Evolutionary conservation across 2,888 invertebrate genomes (phyloP).

Genomic region (Helobdella robusta): DNA sequence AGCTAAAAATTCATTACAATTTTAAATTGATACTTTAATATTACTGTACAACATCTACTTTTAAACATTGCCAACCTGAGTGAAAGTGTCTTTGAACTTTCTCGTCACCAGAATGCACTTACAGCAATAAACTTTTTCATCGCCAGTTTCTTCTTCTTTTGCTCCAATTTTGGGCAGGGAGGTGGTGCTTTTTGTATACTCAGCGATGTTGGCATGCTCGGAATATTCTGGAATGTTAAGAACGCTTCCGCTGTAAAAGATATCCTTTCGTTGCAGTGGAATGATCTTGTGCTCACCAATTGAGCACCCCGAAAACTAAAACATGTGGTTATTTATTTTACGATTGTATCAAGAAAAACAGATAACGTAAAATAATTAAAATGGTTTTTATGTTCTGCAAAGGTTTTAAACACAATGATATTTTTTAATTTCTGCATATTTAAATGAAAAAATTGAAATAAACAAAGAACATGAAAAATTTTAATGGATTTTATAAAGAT

Average conservation of each 20-base stretch:
- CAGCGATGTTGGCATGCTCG: neutral
- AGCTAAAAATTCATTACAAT: no score
- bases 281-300: neutral
- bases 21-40: no score
- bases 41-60: constrained; percentile 52
- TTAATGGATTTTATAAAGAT: no score
- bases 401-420: no score
- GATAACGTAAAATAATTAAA: no score
- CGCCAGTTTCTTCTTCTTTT: no score
- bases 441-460: no score
- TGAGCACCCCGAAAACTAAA: neutral
- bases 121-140: constrained; percentile 11
- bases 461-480: no score
- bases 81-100: constrained; percentile 18
- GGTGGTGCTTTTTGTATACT: neutral
- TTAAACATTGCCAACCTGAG: constrained; percentile 9
- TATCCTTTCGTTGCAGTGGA: constrained; percentile 63
- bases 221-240: constrained; percentile 69
- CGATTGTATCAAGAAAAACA: no score
- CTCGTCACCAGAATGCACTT: constrained; percentile 19
- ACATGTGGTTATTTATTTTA: no score
- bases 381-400: no score
- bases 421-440: no score
- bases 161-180: neutral
- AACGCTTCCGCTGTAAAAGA: constrained; percentile 89